phyloP scores from a whole-genome alignment of 2,888 invertebrate species.

The Drosophila setosimentum region DNA sequence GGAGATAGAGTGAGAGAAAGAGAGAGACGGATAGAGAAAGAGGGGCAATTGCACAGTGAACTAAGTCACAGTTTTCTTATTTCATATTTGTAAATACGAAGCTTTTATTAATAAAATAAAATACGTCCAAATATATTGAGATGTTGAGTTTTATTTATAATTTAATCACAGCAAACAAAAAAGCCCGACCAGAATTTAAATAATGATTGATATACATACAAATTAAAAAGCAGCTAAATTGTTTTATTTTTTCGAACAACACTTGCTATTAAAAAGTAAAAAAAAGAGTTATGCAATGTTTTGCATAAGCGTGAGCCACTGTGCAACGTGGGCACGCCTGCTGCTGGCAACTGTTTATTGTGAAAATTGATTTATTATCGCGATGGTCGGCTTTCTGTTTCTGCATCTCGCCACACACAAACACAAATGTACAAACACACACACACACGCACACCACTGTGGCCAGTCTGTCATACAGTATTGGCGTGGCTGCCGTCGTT shows the following conservation, averaged over 20 bases:
- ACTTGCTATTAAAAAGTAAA: not conserved
- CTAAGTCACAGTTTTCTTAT: not conserved
- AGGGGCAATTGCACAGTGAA: not conserved
- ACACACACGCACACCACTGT: conserved; percentile 18
- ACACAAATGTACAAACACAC: conserved; percentile 18
- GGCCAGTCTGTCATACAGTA: conserved; percentile 58
- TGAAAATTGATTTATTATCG: conserved; percentile 82
- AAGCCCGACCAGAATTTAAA: not conserved
- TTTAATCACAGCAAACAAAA: not conserved
- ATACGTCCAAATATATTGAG: not conserved
- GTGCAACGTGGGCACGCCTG: conserved; percentile 53
- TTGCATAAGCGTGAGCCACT: conserved; percentile 21
- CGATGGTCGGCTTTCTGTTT: conserved; percentile 65
- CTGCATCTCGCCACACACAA: conserved; percentile 33
- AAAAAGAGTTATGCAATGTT: not conserved
- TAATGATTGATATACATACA: not conserved
- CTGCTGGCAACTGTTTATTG: conserved; percentile 76
- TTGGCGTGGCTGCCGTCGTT: conserved; percentile 57
- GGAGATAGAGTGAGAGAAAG: not conserved
- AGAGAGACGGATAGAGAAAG: not conserved
- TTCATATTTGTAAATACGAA: not conserved
- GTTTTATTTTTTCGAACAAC: not conserved
- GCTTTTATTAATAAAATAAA: not conserved
- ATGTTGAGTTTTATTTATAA: not conserved
- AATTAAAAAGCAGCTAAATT: not conserved